Evolutionary conservation across 2,888 invertebrate species (phyloP), one percentile per base, ranked within the genome.

Genomic region (Polydrusus cervinus): DNA sequence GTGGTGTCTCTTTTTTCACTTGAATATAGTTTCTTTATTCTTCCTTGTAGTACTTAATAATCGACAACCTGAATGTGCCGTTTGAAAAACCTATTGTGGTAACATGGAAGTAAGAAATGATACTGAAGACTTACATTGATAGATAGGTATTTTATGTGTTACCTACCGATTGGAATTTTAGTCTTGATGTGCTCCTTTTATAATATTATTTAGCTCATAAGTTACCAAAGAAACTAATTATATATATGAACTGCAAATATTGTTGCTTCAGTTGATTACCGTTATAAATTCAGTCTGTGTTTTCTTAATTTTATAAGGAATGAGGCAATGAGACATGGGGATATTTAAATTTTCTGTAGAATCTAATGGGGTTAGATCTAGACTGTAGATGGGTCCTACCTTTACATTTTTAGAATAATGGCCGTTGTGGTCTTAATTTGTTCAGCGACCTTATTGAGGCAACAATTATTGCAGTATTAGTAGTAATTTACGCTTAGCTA

Each of bases 1-100:
- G n/a, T n/a, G n/a, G n/a, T n/a, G n/a, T n/a, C n/a, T 25, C 1
- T 3, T 25, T 25, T 25, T 25, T 25, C 5, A 25, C 25, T 25
- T 3, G 25, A 25, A 25, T 25, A 25, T 25, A 5, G 25, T 5
- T 5, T 5, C 1, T 25, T 25, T 25, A 47, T 9, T 53, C 61
- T 77, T 76, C 76, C 69, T 85, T 85, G 70, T 80, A 87, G 87
- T 85, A 82, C 75, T 80, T 87, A 67, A 49, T 82, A n/a, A 79
- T 87, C 65, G 84, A 85, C 65, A 81, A 84, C 57, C 76, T 87
- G 78, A 80, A 86, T 78, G 62, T 85, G n/a, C 81, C 79, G 55
- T 81, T 87, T 64, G 81, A 84, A 60, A 81, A 81, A 34, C 79
- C 84, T 1, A 74, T 86, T 13, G 80, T 81, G 11, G 78, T 87